A percentile compares a stretch with the other conserved stretches of the same genome.
phyloP scores from a whole-genome alignment of 2,888 invertebrate species.

The Hydraecia micacea region DNA sequence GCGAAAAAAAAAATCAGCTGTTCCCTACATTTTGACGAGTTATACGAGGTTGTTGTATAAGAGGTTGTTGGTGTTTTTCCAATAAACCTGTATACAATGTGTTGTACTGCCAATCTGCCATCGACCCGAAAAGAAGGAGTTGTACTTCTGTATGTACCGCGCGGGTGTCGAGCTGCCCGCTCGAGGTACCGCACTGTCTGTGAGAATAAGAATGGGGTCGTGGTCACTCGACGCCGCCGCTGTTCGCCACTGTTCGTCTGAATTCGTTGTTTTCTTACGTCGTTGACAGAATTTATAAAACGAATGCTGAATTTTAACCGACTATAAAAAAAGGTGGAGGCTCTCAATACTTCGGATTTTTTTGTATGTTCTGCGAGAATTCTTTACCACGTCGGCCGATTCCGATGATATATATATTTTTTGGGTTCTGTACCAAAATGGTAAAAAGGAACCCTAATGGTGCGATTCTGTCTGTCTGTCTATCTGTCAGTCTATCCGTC shows the following conservation, averaged over 20 bases:
- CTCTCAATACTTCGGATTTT: not conserved
- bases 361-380: not conserved
- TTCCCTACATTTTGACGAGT: no score
- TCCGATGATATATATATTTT: not conserved
- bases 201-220: slow-evolving; percentile 61
- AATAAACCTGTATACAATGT: no score
- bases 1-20: no score
- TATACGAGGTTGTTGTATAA: no score
- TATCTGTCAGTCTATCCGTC: no score
- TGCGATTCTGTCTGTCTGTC: no score
- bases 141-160: slow-evolving; percentile 3
- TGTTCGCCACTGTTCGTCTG: not conserved
- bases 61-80: no score
- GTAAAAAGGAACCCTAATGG: no score
- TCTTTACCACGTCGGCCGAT: not conserved
- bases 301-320: not conserved
- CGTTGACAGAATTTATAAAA: slow-evolving; percentile 46
- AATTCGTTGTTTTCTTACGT: slow-evolving; percentile 24
- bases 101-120: not conserved
- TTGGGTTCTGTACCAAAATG: no score
- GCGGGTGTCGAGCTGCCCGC: not conserved
- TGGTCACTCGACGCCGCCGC: not conserved
- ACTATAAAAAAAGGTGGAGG: not conserved
- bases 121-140: not conserved
- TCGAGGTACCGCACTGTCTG: slow-evolving; percentile 55